Evolutionary conservation across 2,113 vertebrate genomes (phyloP).

Genomic region (Calypte anna): DNA sequence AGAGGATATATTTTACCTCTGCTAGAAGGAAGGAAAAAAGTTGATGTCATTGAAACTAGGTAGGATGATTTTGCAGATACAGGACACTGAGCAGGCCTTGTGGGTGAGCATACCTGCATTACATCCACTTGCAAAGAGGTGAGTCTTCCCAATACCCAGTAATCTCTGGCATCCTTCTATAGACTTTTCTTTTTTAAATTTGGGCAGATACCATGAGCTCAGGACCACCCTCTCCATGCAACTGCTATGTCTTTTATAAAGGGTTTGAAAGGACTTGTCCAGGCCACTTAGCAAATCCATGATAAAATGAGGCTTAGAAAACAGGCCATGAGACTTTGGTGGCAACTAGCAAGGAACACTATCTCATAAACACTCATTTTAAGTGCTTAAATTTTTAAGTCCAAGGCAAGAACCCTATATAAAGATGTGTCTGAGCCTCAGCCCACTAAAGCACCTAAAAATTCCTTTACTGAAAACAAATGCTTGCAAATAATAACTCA

Average conservation of each 20-base stretch:
- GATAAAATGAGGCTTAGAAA: neutral
- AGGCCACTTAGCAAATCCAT: neutral
- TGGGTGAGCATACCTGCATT: neutral
- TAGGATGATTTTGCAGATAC: too few species aligned
- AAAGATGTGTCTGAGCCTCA: neutral
- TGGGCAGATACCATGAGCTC: neutral
- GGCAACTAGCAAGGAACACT: neutral
- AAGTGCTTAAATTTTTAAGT: neutral
- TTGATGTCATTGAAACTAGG: too few species aligned
- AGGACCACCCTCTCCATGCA: neutral
- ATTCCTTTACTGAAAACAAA: neutral
- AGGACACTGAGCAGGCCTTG: neutral
- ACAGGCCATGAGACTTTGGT: neutral
- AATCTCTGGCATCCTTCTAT: neutral
- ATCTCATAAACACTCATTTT: neutral
- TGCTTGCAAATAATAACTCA: slow-evolving; percentile 43
- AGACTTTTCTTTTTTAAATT: neutral
- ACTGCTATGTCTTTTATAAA: neutral
- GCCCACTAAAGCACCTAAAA: neutral
- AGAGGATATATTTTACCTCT: neutral
- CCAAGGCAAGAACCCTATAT: neutral
- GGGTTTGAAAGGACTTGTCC: neutral
- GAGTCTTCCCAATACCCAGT: neutral
- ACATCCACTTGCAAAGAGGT: rapidly evolving
- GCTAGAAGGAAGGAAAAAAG: neutral